A percentile compares a stretch with the other conserved stretches of the same genome.
These are phyloP conservation scores for Paragorgia papillata DNA, from an alignment of 92 coral and sea anemone species.

Conservation along the genomic window DNA sequence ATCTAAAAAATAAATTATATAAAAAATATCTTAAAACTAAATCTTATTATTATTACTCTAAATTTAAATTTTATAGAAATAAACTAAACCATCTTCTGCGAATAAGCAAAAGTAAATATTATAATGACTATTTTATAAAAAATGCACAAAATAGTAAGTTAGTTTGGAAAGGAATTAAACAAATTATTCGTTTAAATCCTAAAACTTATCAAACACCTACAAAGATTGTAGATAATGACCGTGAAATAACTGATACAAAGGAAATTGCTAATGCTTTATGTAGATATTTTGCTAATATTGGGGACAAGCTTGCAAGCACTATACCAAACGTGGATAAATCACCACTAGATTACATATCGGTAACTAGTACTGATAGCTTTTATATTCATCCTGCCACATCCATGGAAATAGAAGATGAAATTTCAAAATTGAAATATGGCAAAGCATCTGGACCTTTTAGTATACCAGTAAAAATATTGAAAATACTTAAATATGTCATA, in stretches of 20 bases:
- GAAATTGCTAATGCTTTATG: not conserved
- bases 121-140: constrained; percentile 14
- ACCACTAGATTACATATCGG: no score
- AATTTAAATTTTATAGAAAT: constrained; percentile 43
- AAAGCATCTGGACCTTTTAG: not conserved
- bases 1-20: no score
- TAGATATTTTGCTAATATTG: not conserved
- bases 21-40: constrained; percentile 42
- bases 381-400: not conserved
- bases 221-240: not conserved
- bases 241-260: not conserved
- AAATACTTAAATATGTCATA: not conserved
- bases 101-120: constrained; percentile 24
- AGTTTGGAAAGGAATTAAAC: constrained; percentile 29
- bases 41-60: no score
- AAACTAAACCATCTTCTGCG: constrained; percentile 37
- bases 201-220: no score
- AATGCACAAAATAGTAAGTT: constrained; percentile 5
- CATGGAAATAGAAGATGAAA: not conserved
- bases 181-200: not conserved
- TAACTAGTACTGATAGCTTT: no score
- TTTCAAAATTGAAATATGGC: not conserved
- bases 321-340: no score
- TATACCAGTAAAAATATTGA: not conserved
- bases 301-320: not conserved